A percentile compares a stretch with the other conserved stretches of the same genome.
phyloP scores from a whole-genome alignment of 2,888 invertebrate species.

The Acronicta psi region DNA sequence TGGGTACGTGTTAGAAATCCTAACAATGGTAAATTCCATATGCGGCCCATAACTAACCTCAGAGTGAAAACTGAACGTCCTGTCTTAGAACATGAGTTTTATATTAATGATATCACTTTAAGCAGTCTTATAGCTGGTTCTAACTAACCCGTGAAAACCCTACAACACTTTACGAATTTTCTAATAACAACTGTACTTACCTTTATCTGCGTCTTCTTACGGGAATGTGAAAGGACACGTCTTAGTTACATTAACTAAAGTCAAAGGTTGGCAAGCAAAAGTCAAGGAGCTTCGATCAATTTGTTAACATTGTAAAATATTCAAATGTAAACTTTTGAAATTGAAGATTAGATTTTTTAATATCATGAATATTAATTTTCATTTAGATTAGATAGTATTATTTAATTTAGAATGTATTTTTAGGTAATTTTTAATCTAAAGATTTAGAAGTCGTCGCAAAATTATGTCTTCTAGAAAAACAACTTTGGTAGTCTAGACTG shows the following conservation, averaged over 20 bases:
- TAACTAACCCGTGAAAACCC: not conserved
- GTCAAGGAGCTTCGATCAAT: constrained; percentile 28
- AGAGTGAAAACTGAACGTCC: constrained; percentile 63
- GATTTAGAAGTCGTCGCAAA: not conserved
- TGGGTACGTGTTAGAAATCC: constrained; percentile 81
- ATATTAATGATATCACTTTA: constrained; percentile 45
- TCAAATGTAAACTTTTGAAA: no score
- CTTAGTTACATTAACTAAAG: constrained; percentile 14
- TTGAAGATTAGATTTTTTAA: no score
- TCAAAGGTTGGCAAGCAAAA: constrained; percentile 33
- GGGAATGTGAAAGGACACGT: constrained; percentile 34
- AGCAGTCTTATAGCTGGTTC: not conserved
- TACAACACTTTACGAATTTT: constrained; percentile 1
- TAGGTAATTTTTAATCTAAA: no score
- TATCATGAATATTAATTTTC: no score
- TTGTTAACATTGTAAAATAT: not conserved
- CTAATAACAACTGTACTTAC: not conserved
- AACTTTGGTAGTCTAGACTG: not conserved
- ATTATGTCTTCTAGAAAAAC: not conserved
- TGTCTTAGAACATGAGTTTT: constrained; percentile 48
- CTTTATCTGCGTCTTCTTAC: not conserved
- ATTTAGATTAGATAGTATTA: no score
- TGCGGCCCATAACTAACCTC: constrained; percentile 60
- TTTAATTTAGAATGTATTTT: no score
- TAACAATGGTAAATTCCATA: constrained; percentile 70